Evolutionary conservation across 2,113 vertebrate genomes (phyloP).

Genomic region (Megaceryle torquata): DNA sequence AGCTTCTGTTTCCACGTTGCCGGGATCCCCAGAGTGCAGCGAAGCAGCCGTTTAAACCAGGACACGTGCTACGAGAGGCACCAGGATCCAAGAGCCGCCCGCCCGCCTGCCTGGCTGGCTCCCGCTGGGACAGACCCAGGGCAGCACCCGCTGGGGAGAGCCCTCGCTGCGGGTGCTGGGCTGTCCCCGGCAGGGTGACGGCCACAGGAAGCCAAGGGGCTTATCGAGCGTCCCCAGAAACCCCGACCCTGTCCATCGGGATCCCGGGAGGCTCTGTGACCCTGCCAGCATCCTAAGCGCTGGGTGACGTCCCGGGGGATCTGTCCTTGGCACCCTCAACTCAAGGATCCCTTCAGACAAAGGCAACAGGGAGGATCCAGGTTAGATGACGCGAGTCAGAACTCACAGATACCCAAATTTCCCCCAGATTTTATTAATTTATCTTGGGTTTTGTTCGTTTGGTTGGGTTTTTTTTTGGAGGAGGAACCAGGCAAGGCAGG

Average conservation of each 20-base stretch:
- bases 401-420: not conserved
- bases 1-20: not conserved
- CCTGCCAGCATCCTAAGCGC: not conserved
- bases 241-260: too few species aligned
- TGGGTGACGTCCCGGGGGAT: accelerated
- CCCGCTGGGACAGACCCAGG: not conserved
- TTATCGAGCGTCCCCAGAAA: too few species aligned
- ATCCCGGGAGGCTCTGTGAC: not conserved
- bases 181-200: too few species aligned
- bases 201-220: too few species aligned
- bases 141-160: too few species aligned
- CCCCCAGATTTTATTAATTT: too few species aligned
- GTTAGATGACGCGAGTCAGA: accelerated
- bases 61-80: conserved; percentile 48
- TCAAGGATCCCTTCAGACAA: not conserved
- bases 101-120: not conserved
- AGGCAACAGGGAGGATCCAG: not conserved
- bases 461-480: too few species aligned
- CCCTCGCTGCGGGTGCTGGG: too few species aligned
- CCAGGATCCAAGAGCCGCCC: conserved; percentile 24
- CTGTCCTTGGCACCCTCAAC: accelerated
- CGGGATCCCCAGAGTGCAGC: conserved; percentile 25
- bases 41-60: conserved; percentile 38
- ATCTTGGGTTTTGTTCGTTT: too few species aligned
- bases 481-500: not conserved